phyloP scores from a whole-genome alignment of 2,113 vertebrate species.

The Cryptoleucopteryx plumbea region DNA sequence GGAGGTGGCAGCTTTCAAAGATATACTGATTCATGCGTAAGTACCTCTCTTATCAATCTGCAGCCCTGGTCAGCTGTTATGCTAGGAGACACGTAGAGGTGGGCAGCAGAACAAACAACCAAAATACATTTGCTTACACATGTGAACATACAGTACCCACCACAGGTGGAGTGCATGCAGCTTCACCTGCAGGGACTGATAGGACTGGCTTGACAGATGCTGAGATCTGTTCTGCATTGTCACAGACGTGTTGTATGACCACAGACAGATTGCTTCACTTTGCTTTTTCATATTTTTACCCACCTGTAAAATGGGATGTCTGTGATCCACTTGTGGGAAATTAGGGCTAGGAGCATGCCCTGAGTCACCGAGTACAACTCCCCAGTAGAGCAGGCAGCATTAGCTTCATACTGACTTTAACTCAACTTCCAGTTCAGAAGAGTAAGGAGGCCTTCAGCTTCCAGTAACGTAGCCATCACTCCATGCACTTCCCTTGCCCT shows the following conservation, averaged over 20 bases:
- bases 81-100: background rate
- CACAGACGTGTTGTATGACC: background rate
- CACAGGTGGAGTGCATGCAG: background rate
- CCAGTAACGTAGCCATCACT: background rate
- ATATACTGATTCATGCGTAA: background rate
- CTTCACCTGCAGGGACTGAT: background rate
- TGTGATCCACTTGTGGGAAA: background rate
- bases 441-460: background rate
- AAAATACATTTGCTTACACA: background rate
- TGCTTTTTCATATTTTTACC: background rate
- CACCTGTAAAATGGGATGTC: background rate
- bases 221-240: background rate
- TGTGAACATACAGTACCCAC: background rate
- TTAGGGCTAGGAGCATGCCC: background rate
- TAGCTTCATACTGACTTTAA: background rate
- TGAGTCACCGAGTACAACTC: background rate
- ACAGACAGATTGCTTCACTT: background rate
- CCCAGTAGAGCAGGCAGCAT: background rate
- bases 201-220: background rate
- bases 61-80: background rate
- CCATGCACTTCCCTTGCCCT: background rate
- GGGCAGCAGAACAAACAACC: background rate
- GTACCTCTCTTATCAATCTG: background rate
- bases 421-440: background rate
- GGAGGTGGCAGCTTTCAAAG: background rate